Percentiles rank a stretch among this genome's conserved stretches.
phyloP scores from a whole-genome alignment of 1,140 invertebrate genomes.

The Procambarus virginalis region DNA sequence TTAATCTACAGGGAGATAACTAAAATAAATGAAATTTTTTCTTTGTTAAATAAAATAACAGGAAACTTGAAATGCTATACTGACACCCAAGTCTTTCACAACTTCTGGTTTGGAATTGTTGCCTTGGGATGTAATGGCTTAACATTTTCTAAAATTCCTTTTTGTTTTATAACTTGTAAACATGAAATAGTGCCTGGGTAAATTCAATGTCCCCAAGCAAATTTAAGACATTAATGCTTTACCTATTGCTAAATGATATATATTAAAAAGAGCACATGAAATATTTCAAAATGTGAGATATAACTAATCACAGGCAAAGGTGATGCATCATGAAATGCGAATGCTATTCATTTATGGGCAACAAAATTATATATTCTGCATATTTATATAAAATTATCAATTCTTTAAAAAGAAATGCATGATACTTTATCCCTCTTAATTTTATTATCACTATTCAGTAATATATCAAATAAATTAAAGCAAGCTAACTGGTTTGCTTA shows the following conservation, averaged over 20 bases:
- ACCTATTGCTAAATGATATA: conserved; percentile 62
- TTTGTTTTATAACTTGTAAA: conserved; percentile 1
- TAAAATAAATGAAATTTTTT: conserved; percentile 4
- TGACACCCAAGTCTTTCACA: conserved; percentile 25
- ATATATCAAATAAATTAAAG: conserved; percentile 45
- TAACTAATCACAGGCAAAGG: conserved; percentile 67
- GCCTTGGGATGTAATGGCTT: background rate
- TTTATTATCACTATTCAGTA: conserved; percentile 24
- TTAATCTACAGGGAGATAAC: conserved; percentile 27
- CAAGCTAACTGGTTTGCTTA: conserved; percentile 51
- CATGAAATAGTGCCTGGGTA: conserved; percentile 12
- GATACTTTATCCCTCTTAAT: background rate
- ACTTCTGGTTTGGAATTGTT: conserved; percentile 16
- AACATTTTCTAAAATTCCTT: background rate
- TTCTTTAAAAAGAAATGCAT: conserved; percentile 9
- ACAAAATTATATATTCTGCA: conserved; percentile 15
- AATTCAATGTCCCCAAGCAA: conserved; percentile 30
- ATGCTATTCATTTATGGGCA: conserved; percentile 28
- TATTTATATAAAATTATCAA: conserved; percentile 34
- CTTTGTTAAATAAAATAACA: conserved; percentile 18
- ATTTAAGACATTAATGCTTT: conserved; percentile 30
- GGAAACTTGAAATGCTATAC: conserved; percentile 19
- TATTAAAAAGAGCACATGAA: conserved; percentile 63
- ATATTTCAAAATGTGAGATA: conserved; percentile 53
- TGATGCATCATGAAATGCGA: conserved; percentile 59